Conservation (phyloP, 2,888 invertebrate genomes). For the Palloptera scutellata region DNA sequence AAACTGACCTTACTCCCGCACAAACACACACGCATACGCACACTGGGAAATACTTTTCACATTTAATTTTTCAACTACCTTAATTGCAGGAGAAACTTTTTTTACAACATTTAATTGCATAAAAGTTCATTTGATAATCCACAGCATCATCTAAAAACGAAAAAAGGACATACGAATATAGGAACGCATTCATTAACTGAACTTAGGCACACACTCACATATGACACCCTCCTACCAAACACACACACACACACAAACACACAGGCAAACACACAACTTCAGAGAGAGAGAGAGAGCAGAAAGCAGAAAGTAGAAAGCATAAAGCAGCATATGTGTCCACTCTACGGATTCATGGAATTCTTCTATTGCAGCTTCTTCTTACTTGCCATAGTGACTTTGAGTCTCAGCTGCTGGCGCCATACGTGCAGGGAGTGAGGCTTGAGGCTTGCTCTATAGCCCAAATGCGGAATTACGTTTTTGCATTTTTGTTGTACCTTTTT, state of each 20-base stretch:
- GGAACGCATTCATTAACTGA: slow-evolving; percentile 30
- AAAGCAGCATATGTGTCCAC: background rate
- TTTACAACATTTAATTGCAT: slow-evolving; percentile 46
- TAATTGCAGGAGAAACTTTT: slow-evolving; percentile 54
- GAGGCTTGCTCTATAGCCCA: slow-evolving; percentile 5
- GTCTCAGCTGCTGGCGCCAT: background rate
- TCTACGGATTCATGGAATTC: background rate
- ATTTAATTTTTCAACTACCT: slow-evolving; percentile 55
- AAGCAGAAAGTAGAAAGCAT: background rate
- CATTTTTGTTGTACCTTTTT: slow-evolving; percentile 27
- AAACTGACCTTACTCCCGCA: slow-evolving; percentile 11
- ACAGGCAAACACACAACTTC: background rate
- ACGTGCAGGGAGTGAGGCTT: no score
- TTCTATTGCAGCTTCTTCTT: slow-evolving; percentile 1
- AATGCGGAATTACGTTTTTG: slow-evolving; percentile 21
- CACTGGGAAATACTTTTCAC: slow-evolving; percentile 34
- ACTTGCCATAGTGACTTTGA: background rate
- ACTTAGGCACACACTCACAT: background rate
- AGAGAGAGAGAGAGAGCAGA: background rate
- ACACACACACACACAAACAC: slow-evolving; percentile 5
- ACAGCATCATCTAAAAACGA: background rate
- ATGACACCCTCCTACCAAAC: background rate
- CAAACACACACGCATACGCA: slow-evolving; percentile 5
- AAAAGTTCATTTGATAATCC: slow-evolving; percentile 48
- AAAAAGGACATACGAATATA: no score